Conservation (phyloP, 1,140 invertebrate species). For the Nebria ingens region DNA sequence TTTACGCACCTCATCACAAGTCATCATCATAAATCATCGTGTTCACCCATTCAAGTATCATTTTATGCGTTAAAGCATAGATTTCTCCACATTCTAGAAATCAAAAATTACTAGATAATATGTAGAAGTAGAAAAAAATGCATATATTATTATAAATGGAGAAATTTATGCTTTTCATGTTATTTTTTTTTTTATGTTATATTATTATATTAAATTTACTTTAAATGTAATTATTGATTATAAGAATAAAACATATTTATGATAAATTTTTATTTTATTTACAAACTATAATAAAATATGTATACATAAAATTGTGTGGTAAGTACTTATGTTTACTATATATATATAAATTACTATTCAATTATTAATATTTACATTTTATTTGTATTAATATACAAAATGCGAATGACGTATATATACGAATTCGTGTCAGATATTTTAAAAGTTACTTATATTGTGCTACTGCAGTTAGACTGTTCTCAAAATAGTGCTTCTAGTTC, state of each 20-base stretch:
- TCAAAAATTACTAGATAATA: not conserved
- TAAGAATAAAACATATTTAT: not conserved
- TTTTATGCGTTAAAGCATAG: not conserved
- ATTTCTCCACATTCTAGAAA: slow-evolving; percentile 1
- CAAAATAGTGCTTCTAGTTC: too few species aligned
- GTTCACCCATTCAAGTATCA: not conserved
- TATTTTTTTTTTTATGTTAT: slow-evolving; percentile 1
- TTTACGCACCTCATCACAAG: slow-evolving; percentile 3
- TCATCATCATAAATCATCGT: slow-evolving; percentile 1
- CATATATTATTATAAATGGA: not conserved
- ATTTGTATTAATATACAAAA: too few species aligned
- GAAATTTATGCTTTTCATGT: not conserved
- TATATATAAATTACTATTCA: too few species aligned
- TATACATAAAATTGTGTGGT: too few species aligned
- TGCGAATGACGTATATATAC: too few species aligned
- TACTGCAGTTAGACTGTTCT: too few species aligned
- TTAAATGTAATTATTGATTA: not conserved
- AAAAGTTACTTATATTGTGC: too few species aligned
- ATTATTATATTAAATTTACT: not conserved
- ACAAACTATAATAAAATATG: too few species aligned
- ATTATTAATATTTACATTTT: too few species aligned
- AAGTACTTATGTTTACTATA: too few species aligned
- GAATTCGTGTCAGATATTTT: too few species aligned
- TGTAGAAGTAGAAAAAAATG: not conserved
- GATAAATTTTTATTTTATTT: too few species aligned